Base-by-base conservation (phyloP, 2,113 vertebrate genomes). In the Climacteris rufus region DNA sequence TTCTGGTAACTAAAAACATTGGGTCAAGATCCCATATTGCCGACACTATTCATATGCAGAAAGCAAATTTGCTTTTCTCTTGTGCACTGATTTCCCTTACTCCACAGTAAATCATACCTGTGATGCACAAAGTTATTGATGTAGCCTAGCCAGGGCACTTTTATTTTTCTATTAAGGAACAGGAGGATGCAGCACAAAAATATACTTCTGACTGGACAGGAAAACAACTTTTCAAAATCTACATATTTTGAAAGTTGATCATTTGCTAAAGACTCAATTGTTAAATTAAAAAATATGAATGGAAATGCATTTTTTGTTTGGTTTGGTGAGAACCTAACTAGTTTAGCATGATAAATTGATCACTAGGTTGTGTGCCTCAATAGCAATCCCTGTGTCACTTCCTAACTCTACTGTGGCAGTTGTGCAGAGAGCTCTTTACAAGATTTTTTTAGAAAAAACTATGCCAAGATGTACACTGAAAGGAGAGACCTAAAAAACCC, bases 1-100 rank as follows among this genome's bases (percentile, higher is more conserved):
- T 68, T 93, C 76, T 93, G 83, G 64, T 87, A 87, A 93, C 83
- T 44, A 89, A 35, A 93, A 95, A 89, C 53, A 52, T 3, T 60
- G 57, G 72, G 40, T 87, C 40, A 71, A 76, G 49, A 78, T 78
- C n/a, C 8, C 47, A 54, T 30, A 37, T 27, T 57, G 56, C 39
- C 77, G 60, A 70, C 19, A 50, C 10, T 31, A 65, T 63, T 80
- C 42, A 81, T 19, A 70, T 42, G 28, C 39, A 81, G 59, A 84
- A 90, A 0, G 1, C 28, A 94, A 94, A 57, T 22, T 39, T 63
- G 35, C 33, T 82, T 89, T 89, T 87, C 47, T 75, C 35, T 91
- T 45, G 13, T 49, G 10, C 44, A 81, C 24, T 53, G 35, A 78
- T 44, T 87, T 82, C 16, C 24, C 64, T 25, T 33, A 63, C 15